Percentiles rank a stretch among this genome's conserved stretches.
Evolutionary conservation across 2,113 vertebrate genomes (phyloP).

Genomic region (Pantherophis guttatus): DNA sequence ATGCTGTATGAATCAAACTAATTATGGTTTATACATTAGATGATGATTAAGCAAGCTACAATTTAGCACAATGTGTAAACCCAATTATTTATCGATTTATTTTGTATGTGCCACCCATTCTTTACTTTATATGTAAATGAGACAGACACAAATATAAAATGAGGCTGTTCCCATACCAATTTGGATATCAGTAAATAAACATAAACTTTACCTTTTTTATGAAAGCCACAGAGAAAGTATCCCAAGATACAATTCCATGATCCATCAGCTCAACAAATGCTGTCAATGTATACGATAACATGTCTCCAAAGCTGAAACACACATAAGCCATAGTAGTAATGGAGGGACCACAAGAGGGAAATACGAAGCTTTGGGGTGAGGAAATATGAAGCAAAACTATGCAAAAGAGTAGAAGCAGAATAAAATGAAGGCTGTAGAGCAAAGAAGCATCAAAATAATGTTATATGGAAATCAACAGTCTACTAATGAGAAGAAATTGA

Average conservation of each 20-base stretch:
- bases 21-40: not conserved
- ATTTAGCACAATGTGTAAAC: not conserved
- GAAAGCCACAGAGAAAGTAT: constrained; percentile 98
- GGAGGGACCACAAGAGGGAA: not conserved
- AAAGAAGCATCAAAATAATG: constrained; percentile 17
- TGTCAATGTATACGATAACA: constrained; percentile 96
- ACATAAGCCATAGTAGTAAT: constrained; percentile 51
- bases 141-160: not conserved
- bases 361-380: constrained; percentile 37
- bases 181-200: not conserved
- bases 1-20: not conserved
- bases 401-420: constrained; percentile 46
- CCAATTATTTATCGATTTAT: not conserved
- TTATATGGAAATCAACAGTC: constrained; percentile 24
- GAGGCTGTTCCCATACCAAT: not conserved
- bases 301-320: constrained; percentile 92
- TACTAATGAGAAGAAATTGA: constrained; percentile 23
- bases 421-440: constrained; percentile 34
- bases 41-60: not conserved
- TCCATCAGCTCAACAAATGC: constrained; percentile 99
- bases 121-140: not conserved
- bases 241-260: constrained; percentile 98
- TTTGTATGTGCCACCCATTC: not conserved
- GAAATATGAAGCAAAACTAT: constrained; percentile 33
- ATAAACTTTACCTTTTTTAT: constrained; percentile 90